A percentile compares a stretch with the other conserved stretches of the same genome.
Conservation (phyloP, 2,888 invertebrate species). For the Amblyjoppa fuscipennis region DNA sequence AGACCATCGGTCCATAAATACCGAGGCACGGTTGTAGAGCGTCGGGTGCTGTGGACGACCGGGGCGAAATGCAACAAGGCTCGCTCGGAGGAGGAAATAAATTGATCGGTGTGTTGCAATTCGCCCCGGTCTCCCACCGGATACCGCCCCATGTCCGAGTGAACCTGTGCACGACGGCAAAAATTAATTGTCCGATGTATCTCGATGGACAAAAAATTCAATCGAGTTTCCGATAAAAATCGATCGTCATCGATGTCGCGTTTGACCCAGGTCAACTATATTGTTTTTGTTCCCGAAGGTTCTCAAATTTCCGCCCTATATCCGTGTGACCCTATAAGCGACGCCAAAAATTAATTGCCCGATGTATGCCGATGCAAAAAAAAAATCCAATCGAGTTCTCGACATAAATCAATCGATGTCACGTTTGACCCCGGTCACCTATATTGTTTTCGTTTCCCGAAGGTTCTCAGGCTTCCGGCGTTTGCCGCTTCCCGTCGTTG, state of each 20-base stretch:
- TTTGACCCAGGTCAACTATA: background rate
- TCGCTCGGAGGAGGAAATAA: background rate
- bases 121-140: background rate
- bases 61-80: background rate
- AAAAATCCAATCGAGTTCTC: background rate
- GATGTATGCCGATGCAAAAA: background rate
- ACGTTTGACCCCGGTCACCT: background rate
- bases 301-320: background rate
- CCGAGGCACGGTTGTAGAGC: background rate
- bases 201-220: background rate
- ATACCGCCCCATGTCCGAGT: no score
- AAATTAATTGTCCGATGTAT: background rate
- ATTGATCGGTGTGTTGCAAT: background rate
- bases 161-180: no score
- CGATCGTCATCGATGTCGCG: background rate
- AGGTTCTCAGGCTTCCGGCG: background rate
- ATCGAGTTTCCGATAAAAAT: background rate
- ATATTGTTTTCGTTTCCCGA: background rate
- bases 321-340: no score
- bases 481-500: slow-evolving; percentile 22
- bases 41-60: background rate
- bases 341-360: background rate
- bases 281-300: background rate
- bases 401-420: background rate
- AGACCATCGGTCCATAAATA: slow-evolving; percentile 28